Evolutionary conservation across 2,888 invertebrate genomes (phyloP), one percentile per base, ranked within the genome.

Genomic region (Drosophila imparisetae): DNA sequence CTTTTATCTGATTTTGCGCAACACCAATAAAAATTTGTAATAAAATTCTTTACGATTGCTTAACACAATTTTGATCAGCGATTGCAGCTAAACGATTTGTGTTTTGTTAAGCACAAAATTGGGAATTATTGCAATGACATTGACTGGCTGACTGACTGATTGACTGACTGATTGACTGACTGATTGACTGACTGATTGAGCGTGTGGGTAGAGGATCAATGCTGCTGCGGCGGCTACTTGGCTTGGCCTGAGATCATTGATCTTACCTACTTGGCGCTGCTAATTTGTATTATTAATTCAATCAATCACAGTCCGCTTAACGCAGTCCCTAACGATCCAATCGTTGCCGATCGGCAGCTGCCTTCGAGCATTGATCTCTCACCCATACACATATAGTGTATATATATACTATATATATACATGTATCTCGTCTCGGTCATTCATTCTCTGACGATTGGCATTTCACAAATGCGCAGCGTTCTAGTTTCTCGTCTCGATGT

Each of bases 231-330:
- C 50, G 42, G 36, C 76, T 77, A 60, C 50, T 64, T 64, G 73
- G 45, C 40, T 53, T 29, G 21, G 50, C 48, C n/a, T 62, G 89
- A 64, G 89, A 88, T 83, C 90, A 80, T 72, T 90, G 89, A 90
- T 90, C 89, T 86, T 83, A 79, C 77, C 87, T 86, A 89, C 85
- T 89, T 90, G 90, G 67, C 75, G 72, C 84, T 84, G 86, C 80
- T 87, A 87, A 87, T 87, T 87, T 84, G 80, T 89, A 77, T 89
- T 89, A 87, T 87, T 90, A 90, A 90, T 87, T 89, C 87, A 90
- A 86, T 86, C 86, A 89, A 86, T 86, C 89, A 85, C 89, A 74
- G 80, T 42, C 66, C 38, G 62, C 45, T 45, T 45, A 45, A 45
- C 55, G 45, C 79, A 67, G 68, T 63, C 74, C 88, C 88, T 85